Evolutionary conservation across 1,140 invertebrate genomes (phyloP).

Genomic region (Drosophila pruinosa): DNA sequence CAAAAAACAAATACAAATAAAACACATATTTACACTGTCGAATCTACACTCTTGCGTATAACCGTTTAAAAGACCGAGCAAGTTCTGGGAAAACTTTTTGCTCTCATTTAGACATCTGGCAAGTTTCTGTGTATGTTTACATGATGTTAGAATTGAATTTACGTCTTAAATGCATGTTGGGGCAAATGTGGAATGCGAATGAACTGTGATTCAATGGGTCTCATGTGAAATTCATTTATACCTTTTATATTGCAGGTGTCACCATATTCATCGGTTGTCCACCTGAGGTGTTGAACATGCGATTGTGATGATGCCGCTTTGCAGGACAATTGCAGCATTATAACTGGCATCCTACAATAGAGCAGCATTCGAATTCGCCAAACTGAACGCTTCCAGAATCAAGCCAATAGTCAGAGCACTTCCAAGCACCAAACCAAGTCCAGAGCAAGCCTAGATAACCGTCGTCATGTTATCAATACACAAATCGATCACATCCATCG

Average conservation of each 20-base stretch:
- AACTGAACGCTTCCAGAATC: constrained; percentile 63
- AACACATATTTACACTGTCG: neutral
- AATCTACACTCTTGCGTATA: neutral
- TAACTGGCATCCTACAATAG: neutral
- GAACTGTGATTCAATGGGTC: neutral
- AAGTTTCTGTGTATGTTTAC: constrained; percentile 12
- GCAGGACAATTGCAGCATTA: constrained; percentile 11
- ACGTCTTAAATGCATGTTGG: neutral
- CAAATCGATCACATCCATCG: constrained; percentile 43
- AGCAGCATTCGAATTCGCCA: constrained; percentile 50
- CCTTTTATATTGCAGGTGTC: neutral
- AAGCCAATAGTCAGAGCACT: constrained; percentile 49
- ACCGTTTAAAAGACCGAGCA: neutral
- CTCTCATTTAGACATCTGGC: constrained; percentile 24
- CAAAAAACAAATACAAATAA: constrained; percentile 43
- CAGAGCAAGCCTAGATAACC: neutral
- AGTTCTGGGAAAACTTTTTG: constrained; percentile 20
- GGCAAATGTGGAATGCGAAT: neutral
- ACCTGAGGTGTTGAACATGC: constrained; percentile 3
- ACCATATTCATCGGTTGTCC: neutral
- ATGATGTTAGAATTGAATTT: neutral
- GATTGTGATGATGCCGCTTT: constrained; percentile 28
- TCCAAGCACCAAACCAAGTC: constrained; percentile 50
- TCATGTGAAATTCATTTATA: neutral
- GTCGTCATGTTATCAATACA: constrained; percentile 48